A percentile compares a stretch with the other conserved stretches of the same genome.
Evolutionary conservation across 1,140 invertebrate genomes (phyloP).

Genomic region (Tetramorium simillimum): DNA sequence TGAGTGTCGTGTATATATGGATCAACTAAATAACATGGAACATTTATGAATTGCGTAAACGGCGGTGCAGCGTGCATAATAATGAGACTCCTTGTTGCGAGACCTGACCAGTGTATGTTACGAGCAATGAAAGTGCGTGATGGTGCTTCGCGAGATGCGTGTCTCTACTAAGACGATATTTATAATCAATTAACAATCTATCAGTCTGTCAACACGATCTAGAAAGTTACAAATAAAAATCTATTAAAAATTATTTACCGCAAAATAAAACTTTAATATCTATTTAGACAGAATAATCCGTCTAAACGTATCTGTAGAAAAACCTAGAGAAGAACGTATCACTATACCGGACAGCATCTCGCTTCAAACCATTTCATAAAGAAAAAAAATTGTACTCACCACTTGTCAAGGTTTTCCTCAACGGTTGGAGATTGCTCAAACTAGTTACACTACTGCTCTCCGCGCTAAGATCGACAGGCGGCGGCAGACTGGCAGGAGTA

Average conservation of each 20-base stretch:
- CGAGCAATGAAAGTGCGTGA: slow-evolving; percentile 81
- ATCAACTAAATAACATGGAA: slow-evolving; percentile 83
- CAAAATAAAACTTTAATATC: slow-evolving; percentile 5
- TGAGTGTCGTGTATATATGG: slow-evolving; percentile 71
- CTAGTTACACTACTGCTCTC: slow-evolving; percentile 98
- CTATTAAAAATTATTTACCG: slow-evolving; percentile 13
- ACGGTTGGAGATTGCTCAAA: slow-evolving; percentile 93
- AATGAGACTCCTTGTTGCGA: slow-evolving; percentile 79
- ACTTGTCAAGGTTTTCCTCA: slow-evolving; percentile 94
- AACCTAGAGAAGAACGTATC: background rate
- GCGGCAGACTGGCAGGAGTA: slow-evolving; percentile 91
- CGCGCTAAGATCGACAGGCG: slow-evolving; percentile 95
- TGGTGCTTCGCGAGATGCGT: slow-evolving; percentile 75
- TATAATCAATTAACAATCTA: slow-evolving; percentile 23
- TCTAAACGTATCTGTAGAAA: background rate
- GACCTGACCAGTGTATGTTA: slow-evolving; percentile 75
- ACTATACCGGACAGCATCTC: slow-evolving; percentile 66
- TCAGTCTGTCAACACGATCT: slow-evolving; percentile 21
- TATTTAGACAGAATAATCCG: slow-evolving; percentile 19
- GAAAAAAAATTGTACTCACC: slow-evolving; percentile 86
- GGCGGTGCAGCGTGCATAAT: slow-evolving; percentile 84
- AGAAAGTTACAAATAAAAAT: slow-evolving; percentile 22
- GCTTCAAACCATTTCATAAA: slow-evolving; percentile 67
- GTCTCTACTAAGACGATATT: slow-evolving; percentile 51
- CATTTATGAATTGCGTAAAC: slow-evolving; percentile 85